phyloP scores from a whole-genome alignment of 2,797 vertebrate species.

The Eulemur albifrons region DNA sequence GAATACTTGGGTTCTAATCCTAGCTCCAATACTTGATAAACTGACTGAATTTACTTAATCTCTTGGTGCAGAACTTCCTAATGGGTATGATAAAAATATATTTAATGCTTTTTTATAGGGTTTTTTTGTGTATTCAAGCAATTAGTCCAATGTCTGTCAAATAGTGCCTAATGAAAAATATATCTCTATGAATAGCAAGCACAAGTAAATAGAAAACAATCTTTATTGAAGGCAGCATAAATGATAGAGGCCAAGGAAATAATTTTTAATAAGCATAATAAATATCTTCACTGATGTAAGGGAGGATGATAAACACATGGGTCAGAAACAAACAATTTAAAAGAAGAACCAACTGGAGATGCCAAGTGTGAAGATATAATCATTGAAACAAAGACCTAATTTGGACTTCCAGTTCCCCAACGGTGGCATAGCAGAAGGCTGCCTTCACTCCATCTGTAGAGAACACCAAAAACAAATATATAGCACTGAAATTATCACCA shows the following conservation, averaged over 20 bases:
- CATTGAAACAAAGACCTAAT: background rate
- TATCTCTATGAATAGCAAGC: background rate
- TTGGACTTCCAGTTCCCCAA: background rate
- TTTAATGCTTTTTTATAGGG: background rate
- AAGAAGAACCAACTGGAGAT: background rate
- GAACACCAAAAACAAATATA: background rate
- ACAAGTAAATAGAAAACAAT: background rate
- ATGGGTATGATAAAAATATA: background rate
- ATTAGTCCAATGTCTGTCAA: background rate
- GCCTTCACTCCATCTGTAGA: background rate
- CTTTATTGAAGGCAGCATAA: background rate
- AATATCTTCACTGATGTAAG: background rate
- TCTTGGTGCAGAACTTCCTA: background rate
- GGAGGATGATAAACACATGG: background rate
- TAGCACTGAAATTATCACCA: background rate
- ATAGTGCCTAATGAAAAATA: background rate
- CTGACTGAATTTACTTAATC: background rate
- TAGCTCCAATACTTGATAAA: background rate
- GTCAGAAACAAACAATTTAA: background rate
- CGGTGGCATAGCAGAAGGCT: background rate
- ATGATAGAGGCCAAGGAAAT: background rate
- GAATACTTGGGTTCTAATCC: constrained; percentile 38
- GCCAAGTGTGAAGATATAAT: background rate
- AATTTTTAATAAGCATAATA: background rate
- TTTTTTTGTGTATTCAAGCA: background rate